Conservation (phyloP, 1,140 invertebrate genomes). For the Psix sp. region DNA sequence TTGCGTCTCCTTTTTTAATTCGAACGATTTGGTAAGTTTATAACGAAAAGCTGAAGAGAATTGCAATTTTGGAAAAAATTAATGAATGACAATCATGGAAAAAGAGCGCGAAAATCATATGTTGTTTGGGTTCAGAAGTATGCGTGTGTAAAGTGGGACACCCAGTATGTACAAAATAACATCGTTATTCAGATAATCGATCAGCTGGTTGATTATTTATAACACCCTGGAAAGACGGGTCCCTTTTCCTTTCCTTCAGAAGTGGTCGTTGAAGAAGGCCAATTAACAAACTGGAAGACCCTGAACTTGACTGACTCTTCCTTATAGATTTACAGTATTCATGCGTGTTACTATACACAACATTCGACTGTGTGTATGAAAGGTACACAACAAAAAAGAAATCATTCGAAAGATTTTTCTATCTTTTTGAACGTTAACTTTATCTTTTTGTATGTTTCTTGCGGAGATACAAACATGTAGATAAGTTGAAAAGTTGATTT, state of each 20-base stretch:
- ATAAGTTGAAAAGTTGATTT: no score
- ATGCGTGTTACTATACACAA: conserved; percentile 8
- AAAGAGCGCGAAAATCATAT: no score
- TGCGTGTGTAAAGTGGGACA: conserved; percentile 32
- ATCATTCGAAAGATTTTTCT: no score
- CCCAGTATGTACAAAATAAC: conserved; percentile 44
- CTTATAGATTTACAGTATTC: conserved; percentile 64
- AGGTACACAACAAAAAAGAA: conserved; percentile 2
- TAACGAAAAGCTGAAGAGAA: no score
- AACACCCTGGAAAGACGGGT: conserved; percentile 46
- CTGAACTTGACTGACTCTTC: conserved; percentile 73
- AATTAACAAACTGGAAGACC: conserved; percentile 69
- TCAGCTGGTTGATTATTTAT: conserved; percentile 54
- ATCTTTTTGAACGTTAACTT: no score
- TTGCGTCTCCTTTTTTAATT: background rate
- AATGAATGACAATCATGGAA: no score
- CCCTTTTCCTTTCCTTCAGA: conserved; percentile 59
- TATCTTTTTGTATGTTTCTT: no score
- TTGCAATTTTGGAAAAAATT: no score
- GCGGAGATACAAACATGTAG: no score
- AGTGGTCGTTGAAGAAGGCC: conserved; percentile 54
- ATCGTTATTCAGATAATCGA: conserved; percentile 31
- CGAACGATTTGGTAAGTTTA: no score
- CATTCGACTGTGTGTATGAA: conserved; percentile 6
- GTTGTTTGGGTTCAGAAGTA: no score